Conservation (phyloP, 2,113 vertebrate species). For the Piaya cayana region DNA sequence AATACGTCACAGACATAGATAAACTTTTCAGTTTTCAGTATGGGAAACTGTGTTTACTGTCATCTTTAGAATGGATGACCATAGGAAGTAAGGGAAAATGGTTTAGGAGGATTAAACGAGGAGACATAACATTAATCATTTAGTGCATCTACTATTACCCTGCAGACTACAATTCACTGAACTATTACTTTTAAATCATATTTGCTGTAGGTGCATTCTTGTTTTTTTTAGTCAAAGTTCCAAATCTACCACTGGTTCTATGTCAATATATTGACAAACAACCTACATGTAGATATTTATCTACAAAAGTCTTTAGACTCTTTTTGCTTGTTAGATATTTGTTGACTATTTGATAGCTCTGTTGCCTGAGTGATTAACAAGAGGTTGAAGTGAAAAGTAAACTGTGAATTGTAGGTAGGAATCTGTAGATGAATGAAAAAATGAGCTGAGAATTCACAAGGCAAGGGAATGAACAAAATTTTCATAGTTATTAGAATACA, state of each 20-base stretch:
- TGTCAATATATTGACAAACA: neutral
- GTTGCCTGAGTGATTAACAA: neutral
- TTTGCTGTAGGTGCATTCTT: neutral
- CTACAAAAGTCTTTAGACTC: neutral
- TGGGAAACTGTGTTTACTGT: neutral
- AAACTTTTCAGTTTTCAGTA: neutral
- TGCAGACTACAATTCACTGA: neutral
- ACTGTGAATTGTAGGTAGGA: neutral
- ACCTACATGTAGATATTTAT: neutral
- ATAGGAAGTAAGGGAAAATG: neutral
- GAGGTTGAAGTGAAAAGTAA: conserved; percentile 13
- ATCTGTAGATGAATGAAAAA: neutral
- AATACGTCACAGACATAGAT: neutral
- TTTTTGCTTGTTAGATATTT: neutral
- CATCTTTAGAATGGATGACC: neutral
- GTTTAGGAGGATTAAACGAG: neutral
- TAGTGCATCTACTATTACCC: neutral
- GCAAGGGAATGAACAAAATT: neutral
- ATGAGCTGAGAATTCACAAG: neutral
- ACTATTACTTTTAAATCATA: neutral
- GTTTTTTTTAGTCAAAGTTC: neutral
- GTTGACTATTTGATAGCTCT: neutral
- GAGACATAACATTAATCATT: neutral
- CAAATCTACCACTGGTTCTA: neutral
- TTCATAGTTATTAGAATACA: neutral